Evolutionary conservation across 2,797 vertebrate species (phyloP), one percentile per base, ranked within the genome.

Genomic region (Microctenopoma stevenorrisi): DNA sequence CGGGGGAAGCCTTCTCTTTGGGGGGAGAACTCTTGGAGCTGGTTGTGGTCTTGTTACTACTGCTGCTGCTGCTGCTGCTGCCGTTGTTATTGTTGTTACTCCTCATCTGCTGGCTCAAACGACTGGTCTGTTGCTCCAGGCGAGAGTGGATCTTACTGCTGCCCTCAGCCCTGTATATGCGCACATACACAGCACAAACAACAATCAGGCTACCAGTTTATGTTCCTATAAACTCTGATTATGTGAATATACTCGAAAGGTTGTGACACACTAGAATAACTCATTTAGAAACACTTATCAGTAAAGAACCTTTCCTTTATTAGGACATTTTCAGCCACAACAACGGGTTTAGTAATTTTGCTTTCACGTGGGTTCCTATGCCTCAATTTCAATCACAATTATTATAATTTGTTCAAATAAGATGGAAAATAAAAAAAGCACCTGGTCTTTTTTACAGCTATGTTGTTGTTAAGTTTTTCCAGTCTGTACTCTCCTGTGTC

Each of bases 371-470:
- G 4, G 5, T 47, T 57, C 25, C 11, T 44, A 28, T 49, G 11
- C 4, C 13, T 37, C 28, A 59, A 26, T 26, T 30, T 10, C 15
- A 60, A 22, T 22, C 22, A 22, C 22, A 22, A 22, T 22, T 22
- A 22, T 22, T 22, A 22, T 22, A 22, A 22, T 22, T 22, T 22
- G 22, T 22, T 22, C 10, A 46, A 35, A 40, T 0, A 37, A 44
- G 3, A 43, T 2, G 15, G 7, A 22, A 18, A 44, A 10, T 10
- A 12, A 42, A 12, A 42, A 42, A 57, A 92, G 68, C 84, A 97
- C 97, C 98, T 98, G 76, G 96, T 99, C 92, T 97, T 99, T 88
- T 99, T 99, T 77, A 99, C 98, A 64, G 96, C 96, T 78, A 99
- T 98, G 81, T 99, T 99, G 89, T 96, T 98, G 93, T 92, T 98